A percentile compares a stretch with the other conserved stretches of the same genome.
Evolutionary conservation across 1,140 invertebrate genomes (phyloP).

Genomic region (Conus ventricosus): DNA sequence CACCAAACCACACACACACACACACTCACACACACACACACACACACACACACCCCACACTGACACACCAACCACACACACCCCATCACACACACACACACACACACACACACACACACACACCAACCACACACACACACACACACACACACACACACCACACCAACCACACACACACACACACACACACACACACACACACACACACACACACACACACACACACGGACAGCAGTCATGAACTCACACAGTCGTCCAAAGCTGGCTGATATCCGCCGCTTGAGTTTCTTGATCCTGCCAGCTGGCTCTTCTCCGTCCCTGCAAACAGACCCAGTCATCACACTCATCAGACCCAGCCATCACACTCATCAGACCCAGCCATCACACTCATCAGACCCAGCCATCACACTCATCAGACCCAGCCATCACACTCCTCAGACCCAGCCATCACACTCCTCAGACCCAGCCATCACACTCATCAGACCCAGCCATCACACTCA

Average conservation of each 20-base stretch:
- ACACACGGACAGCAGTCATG: conserved; percentile 1
- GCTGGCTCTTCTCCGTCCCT: conserved; percentile 59
- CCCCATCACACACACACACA: not conserved
- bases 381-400: too few species aligned
- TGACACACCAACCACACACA: not conserved
- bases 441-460: too few species aligned
- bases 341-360: too few species aligned
- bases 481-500: too few species aligned
- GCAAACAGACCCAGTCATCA: conserved; percentile 31
- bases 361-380: too few species aligned
- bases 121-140: conserved; percentile 20
- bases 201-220: not conserved
- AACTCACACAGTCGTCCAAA: conserved; percentile 69
- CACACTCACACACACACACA: conserved; percentile 1
- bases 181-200: conserved; percentile 15
- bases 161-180: not conserved
- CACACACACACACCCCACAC: conserved; percentile 16
- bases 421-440: too few species aligned
- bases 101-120: not conserved
- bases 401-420: too few species aligned
- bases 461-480: too few species aligned
- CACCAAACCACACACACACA: not conserved
- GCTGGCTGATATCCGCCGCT: conserved; percentile 67
- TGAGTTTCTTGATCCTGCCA: conserved; percentile 65
- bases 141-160: not conserved